phyloP scores from a whole-genome alignment of 2,888 invertebrate genomes.

The Blastobasis lacticolella region DNA sequence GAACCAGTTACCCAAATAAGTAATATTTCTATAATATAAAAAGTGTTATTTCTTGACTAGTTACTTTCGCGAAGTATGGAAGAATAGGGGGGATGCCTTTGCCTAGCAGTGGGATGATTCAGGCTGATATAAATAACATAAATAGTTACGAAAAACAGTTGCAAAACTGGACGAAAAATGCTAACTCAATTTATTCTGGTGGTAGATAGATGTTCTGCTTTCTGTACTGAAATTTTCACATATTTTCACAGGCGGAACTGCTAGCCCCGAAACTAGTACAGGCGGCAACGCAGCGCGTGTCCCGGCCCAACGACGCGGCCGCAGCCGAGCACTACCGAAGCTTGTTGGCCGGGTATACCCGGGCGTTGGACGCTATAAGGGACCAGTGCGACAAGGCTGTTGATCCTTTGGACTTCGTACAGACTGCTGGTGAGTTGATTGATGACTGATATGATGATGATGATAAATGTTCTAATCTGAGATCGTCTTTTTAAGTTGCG shows the following conservation, averaged over 20 bases:
- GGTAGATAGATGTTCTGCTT: neutral
- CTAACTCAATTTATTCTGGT: too few relatives aligned
- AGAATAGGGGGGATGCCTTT: too few relatives aligned
- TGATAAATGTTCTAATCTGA: too few relatives aligned
- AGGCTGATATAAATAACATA: neutral
- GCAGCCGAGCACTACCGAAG: constrained; percentile 95
- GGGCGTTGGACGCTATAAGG: constrained; percentile 88
- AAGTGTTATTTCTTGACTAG: too few relatives aligned
- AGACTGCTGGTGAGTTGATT: constrained; percentile 88
- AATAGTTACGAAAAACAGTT: neutral
- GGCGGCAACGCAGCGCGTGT: constrained; percentile 48
- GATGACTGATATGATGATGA: too few relatives aligned
- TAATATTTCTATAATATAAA: too few relatives aligned
- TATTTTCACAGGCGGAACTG: constrained; percentile 41
- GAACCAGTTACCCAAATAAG: too few relatives aligned
- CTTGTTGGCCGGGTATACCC: constrained; percentile 84
- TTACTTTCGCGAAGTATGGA: too few relatives aligned
- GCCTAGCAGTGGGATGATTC: too few relatives aligned
- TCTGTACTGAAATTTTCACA: neutral
- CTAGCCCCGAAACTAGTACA: constrained; percentile 54
- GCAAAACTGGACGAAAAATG: neutral
- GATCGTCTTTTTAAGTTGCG: too few relatives aligned
- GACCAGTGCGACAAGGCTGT: constrained; percentile 96
- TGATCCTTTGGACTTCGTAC: constrained; percentile 95
- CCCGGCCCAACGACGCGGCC: constrained; percentile 39